A percentile compares a stretch with the other conserved stretches of the same genome.
These are phyloP conservation scores for Eptatretus burgeri DNA, from an alignment of 2,113 vertebrate species.

Conservation along the genomic window DNA sequence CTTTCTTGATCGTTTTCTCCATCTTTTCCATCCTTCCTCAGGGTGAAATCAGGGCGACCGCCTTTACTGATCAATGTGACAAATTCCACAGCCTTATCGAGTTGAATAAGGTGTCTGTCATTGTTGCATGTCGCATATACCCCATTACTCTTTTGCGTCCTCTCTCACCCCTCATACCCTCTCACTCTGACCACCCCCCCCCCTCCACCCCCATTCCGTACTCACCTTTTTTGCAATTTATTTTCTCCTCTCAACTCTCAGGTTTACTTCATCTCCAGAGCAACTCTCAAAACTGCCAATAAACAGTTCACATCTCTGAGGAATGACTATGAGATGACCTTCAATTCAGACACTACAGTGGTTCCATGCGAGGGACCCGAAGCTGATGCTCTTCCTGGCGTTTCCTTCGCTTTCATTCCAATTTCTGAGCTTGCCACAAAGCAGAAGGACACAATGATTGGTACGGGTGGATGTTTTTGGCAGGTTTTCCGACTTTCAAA, in stretches of 20 bases:
- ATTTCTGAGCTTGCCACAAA: conserved; percentile 41
- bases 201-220: neutral
- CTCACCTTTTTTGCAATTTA: neutral
- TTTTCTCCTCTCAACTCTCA: conserved; percentile 14
- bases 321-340: conserved; percentile 93
- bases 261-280: conserved; percentile 85
- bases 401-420: conserved; percentile 55
- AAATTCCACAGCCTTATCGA: conserved; percentile 64
- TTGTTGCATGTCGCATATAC: neutral
- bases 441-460: conserved; percentile 46
- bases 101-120: conserved; percentile 44
- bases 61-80: conserved; percentile 79
- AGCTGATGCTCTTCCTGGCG: conserved; percentile 35
- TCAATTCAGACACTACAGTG: conserved; percentile 48
- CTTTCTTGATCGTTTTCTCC: no score
- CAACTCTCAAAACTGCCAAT: conserved; percentile 69
- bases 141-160: no score
- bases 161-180: no score
- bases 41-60: conserved; percentile 82
- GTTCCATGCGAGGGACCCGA: conserved; percentile 44
- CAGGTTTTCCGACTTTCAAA: no score
- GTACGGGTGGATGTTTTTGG: conserved; percentile 20
- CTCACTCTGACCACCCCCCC: neutral
- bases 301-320: conserved; percentile 78
- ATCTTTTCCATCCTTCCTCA: conserved; percentile 13